Base-by-base conservation (phyloP, 1,140 invertebrate species). In the Pseudomyrmex sp. region DNA sequence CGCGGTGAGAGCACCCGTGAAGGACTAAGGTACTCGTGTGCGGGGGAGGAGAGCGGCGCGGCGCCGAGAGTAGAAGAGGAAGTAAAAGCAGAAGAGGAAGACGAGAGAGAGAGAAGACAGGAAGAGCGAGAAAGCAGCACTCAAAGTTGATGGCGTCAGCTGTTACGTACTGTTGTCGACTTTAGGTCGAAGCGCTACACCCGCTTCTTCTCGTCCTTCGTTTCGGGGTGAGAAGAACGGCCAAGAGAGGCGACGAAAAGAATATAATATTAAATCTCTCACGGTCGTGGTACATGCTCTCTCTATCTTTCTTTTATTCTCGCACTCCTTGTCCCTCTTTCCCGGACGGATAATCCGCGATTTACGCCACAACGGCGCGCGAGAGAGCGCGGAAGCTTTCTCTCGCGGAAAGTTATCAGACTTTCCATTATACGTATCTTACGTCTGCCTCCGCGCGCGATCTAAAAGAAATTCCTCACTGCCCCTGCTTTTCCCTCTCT, bases 91-190 rank as follows among this genome's bases (percentile, higher is more conserved):
- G 61, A 65, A 54, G 61, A 66, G 61, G 8, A 69, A 65, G 61
- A 62, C 23, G 65, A 58, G 44, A 12, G 44, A 66, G 63, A 44
- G 9, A 63, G 86, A 26, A 46, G 58, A 58, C 83, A 50, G 69
- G 50, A 46, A 23, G 10, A 54, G 35, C 35, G 44, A 52, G 13
- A 79, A 70, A 70, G 76, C 76, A 79, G 77, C 85, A 85, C 88
- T 91, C 62, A 46, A 80, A 91, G 85, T 92, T 90, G 88, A 92
- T 92, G 88, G 91, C 90, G 91, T 92, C 92, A 92, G 92, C 91
- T 92, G 91, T 92, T 92, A 92, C 89, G 88, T 90, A 92, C 90
- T 91, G 89, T 91, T 91, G 90, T 88, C 90, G 86, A 85, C 88
- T 75, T 63, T 58, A 48, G 35, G 54, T 62, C 66, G 35, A 20